Percentiles rank a stretch among this genome's conserved stretches.
Conservation (phyloP, 2,797 vertebrate species). For the Coccyzus lansbergi region DNA sequence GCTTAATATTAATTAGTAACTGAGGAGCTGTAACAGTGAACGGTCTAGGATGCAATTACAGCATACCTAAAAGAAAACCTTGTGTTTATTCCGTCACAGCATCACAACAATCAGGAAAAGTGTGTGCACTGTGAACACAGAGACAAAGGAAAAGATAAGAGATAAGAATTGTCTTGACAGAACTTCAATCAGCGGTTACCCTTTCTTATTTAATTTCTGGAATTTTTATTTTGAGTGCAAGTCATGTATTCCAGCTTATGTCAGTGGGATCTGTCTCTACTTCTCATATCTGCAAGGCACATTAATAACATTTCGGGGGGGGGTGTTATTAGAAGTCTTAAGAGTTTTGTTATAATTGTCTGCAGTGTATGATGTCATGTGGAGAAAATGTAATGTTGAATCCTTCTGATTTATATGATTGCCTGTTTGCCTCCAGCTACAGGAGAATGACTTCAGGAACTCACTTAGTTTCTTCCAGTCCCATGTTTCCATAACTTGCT, state of each 20-base stretch:
- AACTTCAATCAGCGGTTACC: neutral
- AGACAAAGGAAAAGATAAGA: neutral
- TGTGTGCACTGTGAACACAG: neutral
- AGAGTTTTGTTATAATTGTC: neutral
- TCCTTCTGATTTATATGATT: neutral
- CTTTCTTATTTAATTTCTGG: neutral
- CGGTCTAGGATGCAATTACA: neutral
- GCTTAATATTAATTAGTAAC: neutral
- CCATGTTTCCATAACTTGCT: neutral
- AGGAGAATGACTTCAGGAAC: neutral
- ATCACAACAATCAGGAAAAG: neutral
- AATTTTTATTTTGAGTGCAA: neutral
- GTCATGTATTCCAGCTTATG: neutral
- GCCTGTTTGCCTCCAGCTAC: neutral
- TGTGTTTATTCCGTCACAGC: neutral
- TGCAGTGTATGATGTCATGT: neutral
- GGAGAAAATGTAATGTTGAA: neutral
- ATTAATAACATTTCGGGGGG: neutral
- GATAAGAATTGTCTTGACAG: neutral
- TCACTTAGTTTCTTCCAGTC: neutral
- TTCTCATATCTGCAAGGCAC: neutral
- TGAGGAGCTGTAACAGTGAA: neutral
- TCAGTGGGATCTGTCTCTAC: neutral
- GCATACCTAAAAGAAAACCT: neutral
- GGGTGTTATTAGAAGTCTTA: neutral